Evolutionary conservation across 2,797 vertebrate species (phyloP).

Genomic region (Cossypha niveicapilla): DNA sequence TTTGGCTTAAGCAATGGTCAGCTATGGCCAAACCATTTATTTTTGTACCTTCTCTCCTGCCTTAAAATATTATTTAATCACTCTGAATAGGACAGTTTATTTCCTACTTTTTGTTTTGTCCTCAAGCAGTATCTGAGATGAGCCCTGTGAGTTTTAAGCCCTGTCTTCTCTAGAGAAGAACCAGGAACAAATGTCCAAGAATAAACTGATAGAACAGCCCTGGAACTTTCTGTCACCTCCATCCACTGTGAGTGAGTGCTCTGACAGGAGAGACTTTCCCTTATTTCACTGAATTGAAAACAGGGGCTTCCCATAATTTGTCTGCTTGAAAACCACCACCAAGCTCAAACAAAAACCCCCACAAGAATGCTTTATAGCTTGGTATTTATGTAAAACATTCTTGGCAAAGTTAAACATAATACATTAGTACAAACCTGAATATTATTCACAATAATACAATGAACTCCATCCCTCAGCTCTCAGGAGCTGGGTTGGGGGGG

Average conservation of each 20-base stretch:
- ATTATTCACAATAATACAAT: conserved; percentile 60
- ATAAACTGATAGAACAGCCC: neutral
- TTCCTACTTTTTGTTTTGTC: neutral
- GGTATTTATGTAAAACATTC: conserved; percentile 71
- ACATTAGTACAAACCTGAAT: conserved; percentile 74
- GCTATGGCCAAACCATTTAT: neutral
- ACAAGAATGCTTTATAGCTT: neutral
- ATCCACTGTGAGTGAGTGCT: neutral
- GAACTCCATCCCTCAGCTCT: neutral
- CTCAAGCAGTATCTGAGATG: neutral
- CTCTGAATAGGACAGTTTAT: neutral
- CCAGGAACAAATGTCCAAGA: neutral
- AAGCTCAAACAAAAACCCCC: neutral
- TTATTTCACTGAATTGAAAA: neutral
- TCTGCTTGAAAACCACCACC: neutral
- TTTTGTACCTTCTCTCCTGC: neutral
- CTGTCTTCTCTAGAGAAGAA: neutral
- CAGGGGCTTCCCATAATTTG: neutral
- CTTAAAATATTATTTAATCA: neutral
- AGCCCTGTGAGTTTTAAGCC: neutral
- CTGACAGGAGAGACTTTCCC: neutral
- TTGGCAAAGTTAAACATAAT: conserved; percentile 63
- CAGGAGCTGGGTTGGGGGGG: neutral
- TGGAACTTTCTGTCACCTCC: neutral
- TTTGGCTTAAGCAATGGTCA: neutral